phyloP scores from a whole-genome alignment of 2,797 vertebrate species.

The Ctenochaetus hawaiiensis region DNA sequence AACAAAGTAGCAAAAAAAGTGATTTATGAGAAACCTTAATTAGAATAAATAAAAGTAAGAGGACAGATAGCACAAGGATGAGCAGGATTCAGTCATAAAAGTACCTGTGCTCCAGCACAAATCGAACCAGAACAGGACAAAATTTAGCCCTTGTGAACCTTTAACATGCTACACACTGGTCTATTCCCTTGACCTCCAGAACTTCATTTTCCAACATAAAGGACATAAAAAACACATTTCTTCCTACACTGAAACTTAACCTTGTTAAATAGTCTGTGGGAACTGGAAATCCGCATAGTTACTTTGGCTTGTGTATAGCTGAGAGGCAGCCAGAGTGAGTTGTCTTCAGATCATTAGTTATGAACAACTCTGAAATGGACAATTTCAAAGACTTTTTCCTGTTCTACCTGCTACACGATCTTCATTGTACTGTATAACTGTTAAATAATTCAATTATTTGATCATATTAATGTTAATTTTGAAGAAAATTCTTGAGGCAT shows the following conservation, averaged over 20 bases:
- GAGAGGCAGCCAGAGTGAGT: slow-evolving; percentile 11
- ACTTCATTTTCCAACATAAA: background rate
- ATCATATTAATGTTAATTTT: background rate
- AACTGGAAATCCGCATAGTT: slow-evolving; percentile 26
- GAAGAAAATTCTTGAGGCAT: slow-evolving; percentile 4
- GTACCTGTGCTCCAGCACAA: no score
- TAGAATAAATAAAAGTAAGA: no score
- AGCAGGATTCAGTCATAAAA: no score
- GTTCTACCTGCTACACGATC: background rate
- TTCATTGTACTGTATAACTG: background rate
- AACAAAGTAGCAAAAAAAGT: no score
- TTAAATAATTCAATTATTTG: background rate
- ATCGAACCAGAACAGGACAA: background rate
- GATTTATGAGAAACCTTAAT: no score
- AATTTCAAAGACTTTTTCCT: background rate
- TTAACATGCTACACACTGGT: no score
- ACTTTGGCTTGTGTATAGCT: slow-evolving; percentile 23
- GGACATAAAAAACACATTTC: background rate
- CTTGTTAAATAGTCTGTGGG: slow-evolving; percentile 46
- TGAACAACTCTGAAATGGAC: background rate
- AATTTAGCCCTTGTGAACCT: no score
- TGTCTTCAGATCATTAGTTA: slow-evolving; percentile 5
- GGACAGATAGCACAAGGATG: no score
- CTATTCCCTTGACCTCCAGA: background rate
- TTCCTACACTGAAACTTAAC: background rate